Evolutionary conservation across 2,113 vertebrate genomes (phyloP).

Genomic region (Silurus glanis): DNA sequence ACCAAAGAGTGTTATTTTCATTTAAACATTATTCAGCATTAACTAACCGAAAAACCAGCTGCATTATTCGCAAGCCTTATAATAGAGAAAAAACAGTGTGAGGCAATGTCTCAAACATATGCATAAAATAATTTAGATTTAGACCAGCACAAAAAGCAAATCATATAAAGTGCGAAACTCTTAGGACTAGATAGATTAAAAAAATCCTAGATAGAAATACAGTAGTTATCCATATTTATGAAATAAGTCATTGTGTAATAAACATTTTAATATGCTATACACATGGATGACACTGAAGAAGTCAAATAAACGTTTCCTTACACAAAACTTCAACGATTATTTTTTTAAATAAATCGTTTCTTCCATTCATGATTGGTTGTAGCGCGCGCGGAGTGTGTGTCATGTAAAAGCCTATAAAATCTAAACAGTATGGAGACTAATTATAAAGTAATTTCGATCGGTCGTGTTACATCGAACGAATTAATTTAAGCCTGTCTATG

Average conservation of each 20-base stretch:
- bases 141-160: background rate
- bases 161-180: background rate
- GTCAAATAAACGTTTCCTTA: conserved; percentile 16
- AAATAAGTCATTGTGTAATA: background rate
- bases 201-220: background rate
- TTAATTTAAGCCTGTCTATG: background rate
- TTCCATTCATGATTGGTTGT: background rate
- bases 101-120: background rate
- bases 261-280: too few species aligned
- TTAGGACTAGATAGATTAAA: background rate
- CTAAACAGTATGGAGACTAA: background rate
- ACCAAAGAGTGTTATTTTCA: background rate
- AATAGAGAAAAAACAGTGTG: background rate
- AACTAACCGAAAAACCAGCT: background rate
- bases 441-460: background rate
- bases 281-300: background rate
- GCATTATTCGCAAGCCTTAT: background rate
- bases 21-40: background rate
- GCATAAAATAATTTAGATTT: background rate
- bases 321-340: background rate
- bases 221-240: background rate
- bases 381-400: too few species aligned
- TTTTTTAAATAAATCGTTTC: background rate
- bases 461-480: background rate
- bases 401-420: background rate